Conservation (phyloP, 2,113 vertebrate genomes). For the Odocoileus hemionus region DNA sequence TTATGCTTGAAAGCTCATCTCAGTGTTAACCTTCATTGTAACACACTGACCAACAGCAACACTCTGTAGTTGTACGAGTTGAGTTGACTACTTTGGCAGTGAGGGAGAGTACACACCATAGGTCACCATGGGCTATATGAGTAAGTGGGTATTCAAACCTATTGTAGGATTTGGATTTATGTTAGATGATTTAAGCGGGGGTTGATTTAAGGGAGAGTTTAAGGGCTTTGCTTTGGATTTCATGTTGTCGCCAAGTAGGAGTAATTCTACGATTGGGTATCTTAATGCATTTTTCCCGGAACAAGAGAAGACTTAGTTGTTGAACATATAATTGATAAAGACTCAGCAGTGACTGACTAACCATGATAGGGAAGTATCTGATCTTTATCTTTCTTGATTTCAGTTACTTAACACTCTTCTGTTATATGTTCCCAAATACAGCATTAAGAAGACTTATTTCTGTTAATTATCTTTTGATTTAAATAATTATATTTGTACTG, state of each 20-base stretch:
- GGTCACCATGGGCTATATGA: fast-evolving
- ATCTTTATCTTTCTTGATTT: neutral
- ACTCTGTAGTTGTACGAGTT: neutral
- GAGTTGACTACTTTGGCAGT: neutral
- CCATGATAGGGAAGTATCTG: neutral
- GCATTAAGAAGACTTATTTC: neutral
- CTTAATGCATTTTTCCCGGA: neutral
- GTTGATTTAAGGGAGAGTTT: neutral
- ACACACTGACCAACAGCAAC: neutral
- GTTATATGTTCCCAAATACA: neutral
- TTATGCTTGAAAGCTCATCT: neutral
- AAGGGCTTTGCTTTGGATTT: neutral
- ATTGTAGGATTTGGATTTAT: neutral
- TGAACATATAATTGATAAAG: neutral
- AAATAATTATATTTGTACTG: neutral
- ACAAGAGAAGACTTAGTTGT: neutral
- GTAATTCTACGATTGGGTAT: neutral
- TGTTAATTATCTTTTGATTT: conserved; percentile 18
- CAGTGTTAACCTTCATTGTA: neutral
- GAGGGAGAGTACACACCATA: neutral
- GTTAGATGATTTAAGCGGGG: neutral
- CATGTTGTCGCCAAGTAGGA: neutral
- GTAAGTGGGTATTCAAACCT: neutral
- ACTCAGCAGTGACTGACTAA: neutral
- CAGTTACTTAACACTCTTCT: neutral